phyloP scores from a whole-genome alignment of 2,113 vertebrate genomes.

The Mastomys natalensis region DNA sequence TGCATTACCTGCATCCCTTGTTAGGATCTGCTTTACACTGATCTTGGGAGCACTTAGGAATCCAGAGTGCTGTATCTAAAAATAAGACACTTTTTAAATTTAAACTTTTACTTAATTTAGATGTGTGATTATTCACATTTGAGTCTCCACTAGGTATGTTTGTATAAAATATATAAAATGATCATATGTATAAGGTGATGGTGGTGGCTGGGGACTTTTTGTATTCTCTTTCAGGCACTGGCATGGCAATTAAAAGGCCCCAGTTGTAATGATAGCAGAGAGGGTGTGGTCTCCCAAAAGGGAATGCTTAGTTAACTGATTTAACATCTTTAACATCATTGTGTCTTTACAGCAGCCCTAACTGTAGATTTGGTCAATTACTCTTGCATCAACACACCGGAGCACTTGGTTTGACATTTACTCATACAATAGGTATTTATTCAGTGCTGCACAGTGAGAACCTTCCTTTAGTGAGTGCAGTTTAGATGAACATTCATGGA shows the following conservation, averaged over 20 bases:
- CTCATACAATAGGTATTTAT: background rate
- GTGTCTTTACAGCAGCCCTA: constrained; percentile 4
- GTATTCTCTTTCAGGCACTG: background rate
- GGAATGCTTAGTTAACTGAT: background rate
- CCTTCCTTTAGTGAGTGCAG: background rate
- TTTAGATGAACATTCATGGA: constrained; percentile 32
- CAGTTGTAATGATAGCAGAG: background rate
- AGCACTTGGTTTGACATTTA: background rate
- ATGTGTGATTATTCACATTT: background rate
- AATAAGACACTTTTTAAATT: background rate
- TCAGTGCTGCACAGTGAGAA: background rate
- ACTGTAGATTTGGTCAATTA: background rate
- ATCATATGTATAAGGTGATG: background rate
- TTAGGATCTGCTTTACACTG: background rate
- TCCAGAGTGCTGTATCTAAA: background rate
- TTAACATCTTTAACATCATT: background rate
- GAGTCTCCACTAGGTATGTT: background rate
- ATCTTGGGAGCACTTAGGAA: background rate
- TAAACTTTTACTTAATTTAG: background rate
- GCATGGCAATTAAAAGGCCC: background rate
- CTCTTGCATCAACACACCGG: background rate
- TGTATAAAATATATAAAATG: background rate
- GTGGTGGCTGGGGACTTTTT: background rate
- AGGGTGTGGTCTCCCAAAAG: background rate
- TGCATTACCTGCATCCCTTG: background rate